Evolutionary conservation across 2,113 vertebrate genomes (phyloP).

Genomic region (Mus pahari): DNA sequence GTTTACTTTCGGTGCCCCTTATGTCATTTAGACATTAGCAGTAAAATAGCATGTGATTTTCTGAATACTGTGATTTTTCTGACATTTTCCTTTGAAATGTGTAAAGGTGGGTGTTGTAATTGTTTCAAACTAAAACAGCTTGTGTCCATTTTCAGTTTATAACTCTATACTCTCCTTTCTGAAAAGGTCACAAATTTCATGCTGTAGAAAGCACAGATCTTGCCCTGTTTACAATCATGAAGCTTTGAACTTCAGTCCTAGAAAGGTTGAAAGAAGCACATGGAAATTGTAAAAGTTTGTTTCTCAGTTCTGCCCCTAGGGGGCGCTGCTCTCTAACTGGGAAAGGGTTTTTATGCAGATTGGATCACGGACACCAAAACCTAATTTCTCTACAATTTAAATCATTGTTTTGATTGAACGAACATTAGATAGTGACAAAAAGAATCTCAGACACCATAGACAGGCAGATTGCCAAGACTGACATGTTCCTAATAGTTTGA

Average conservation of each 20-base stretch:
- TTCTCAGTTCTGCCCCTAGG: neutral
- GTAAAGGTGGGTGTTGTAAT: neutral
- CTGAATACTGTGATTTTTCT: neutral
- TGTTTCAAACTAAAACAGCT: slow-evolving; percentile 19
- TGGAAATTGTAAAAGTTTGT: neutral
- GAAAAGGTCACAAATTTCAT: neutral
- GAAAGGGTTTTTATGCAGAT: neutral
- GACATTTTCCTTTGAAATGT: neutral
- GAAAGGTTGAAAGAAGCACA: rapidly evolving
- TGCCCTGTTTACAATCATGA: neutral
- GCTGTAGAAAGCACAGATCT: neutral
- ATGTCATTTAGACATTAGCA: neutral
- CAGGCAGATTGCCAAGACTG: neutral
- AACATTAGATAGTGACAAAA: neutral
- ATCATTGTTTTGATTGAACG: neutral
- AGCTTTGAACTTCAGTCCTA: neutral
- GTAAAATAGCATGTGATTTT: neutral
- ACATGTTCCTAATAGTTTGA: neutral
- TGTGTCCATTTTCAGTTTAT: neutral
- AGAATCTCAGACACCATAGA: neutral
- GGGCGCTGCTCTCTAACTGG: neutral
- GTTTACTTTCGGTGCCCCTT: too few species aligned
- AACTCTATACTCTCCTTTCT: neutral
- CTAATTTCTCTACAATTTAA: neutral
- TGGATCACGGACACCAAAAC: neutral